Evolutionary conservation across 2,113 vertebrate genomes (phyloP), one percentile per base, ranked within the genome.

Genomic region (Ictidomys tridecemlineatus): DNA sequence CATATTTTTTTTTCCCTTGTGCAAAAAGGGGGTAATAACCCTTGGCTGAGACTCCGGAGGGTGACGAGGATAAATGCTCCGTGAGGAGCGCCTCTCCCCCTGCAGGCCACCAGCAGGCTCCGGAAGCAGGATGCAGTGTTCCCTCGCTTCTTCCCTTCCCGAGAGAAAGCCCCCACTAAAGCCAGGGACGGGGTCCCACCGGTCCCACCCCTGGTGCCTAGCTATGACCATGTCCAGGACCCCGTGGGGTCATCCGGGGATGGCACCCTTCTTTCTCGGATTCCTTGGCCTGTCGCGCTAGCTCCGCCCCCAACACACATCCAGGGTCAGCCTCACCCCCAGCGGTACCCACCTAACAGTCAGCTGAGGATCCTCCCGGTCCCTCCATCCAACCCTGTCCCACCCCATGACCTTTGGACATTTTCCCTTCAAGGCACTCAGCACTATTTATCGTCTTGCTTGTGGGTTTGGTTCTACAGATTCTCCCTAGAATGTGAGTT

Each of bases 1-100:
- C 97, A 96, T 98, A 99, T 45, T 42, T 45, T 78, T 84, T 67
- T 42, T 34, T 7, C 4, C 88, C 98, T 98, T 98, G 98, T 99
- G 99, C 98, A 99, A 99, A 99, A 99, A 99, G 98, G 98, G 98
- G 98, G 98, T 98, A 99, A 99, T 99, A 99, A 99, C 99, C 99
- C 99, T 99, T 98, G 98, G 98, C 98, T 98, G 99, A 98, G 99
- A 99, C 98, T 97, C 98, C 98, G 98, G 98, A 98, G 98, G 98
- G 95, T 93, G 96, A 96, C 84, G 58, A 69, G 97, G 95, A 98
- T 97, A 98, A 99, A 98, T 97, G 98, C 96, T 94, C 98, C 95
- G 96, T 95, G 98, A 98, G 98, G 98, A 98, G 98, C 97, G 98
- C 95, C 97, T 95, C 97, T 96, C 90, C 91, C 95, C 96, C 96